Conservation (phyloP, 2,113 vertebrate genomes). For the Odobenus rosmarus region DNA sequence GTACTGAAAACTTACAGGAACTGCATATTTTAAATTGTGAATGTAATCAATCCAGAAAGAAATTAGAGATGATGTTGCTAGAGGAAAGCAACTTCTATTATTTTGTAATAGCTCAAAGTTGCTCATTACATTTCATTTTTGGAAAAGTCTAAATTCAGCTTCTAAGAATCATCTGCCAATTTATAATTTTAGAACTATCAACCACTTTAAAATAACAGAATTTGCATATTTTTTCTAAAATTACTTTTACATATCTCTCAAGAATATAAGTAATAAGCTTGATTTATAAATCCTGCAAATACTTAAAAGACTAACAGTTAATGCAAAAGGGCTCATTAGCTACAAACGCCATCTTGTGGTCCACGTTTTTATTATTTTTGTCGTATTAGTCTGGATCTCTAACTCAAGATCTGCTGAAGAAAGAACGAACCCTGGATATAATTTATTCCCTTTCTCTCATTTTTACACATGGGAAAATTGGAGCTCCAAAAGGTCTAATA, state of each 20-base stretch:
- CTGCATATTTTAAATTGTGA: neutral
- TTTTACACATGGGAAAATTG: neutral
- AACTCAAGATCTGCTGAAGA: neutral
- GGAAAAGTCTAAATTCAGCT: neutral
- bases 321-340: conserved; percentile 46
- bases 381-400: neutral
- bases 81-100: neutral
- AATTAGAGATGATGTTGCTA: neutral
- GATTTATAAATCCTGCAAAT: neutral
- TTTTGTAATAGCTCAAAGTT: conserved; percentile 6
- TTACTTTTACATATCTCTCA: conserved; percentile 11
- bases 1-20: neutral
- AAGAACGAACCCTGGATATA: neutral
- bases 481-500: neutral
- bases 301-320: neutral
- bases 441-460: neutral
- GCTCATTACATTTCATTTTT: conserved; percentile 31
- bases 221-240: conserved; percentile 29
- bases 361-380: conserved; percentile 54
- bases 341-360: conserved; percentile 79
- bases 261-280: neutral
- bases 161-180: neutral
- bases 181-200: conserved; percentile 40
- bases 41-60: neutral
- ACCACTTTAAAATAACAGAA: conserved; percentile 34